Base-by-base conservation (phyloP, 2,797 vertebrate species). In the Epinephelus awoara region DNA sequence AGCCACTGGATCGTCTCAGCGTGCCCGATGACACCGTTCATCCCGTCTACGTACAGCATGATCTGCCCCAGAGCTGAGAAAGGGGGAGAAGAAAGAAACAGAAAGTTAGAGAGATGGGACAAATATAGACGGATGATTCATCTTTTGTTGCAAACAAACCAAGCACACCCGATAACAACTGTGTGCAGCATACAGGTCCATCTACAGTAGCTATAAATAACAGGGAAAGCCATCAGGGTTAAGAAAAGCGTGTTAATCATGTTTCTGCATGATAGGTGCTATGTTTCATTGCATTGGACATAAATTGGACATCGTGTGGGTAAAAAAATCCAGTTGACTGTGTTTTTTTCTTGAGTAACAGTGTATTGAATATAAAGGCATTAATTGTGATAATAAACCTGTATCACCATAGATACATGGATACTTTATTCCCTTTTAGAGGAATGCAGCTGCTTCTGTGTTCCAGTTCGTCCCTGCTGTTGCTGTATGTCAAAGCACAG, bases 41-140 rank as follows among this genome's bases (percentile, higher is more conserved):
- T 99, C 64, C 98, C 98, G 68, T 99, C 98, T 0, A 99, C 98
- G 57, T 98, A 99, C 59, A 99, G 95, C 98, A 99, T 98, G 91
- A 99, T 99, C 92, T 99, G 98, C 19, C 98, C 97, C 91, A 99
- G 92, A 82, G 98, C 98, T 99, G 90, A 59, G 77, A 25, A 18
- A 52, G 64, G 4, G 54, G 10, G 7, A 21, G 29, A 23, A 69
- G 21, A 17, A 51, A 21, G 21, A 75, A 40, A 88, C 18, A 40
- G 12, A 67, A 69, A 34, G 74, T 96, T 88, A 86, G 96, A 95
- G 95, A 80, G 9, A 8, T 6, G 14, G 27, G 62, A 51, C 7
- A 56, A 44, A 74, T 42, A 27, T 42, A 77, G 29, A 73, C 46
- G 65, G 25, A 64, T n/a, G 40, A 71, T 49, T 66, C 21, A 67